Evolutionary conservation across 2,113 vertebrate genomes (phyloP).

Genomic region (Macquaria ambigua): DNA sequence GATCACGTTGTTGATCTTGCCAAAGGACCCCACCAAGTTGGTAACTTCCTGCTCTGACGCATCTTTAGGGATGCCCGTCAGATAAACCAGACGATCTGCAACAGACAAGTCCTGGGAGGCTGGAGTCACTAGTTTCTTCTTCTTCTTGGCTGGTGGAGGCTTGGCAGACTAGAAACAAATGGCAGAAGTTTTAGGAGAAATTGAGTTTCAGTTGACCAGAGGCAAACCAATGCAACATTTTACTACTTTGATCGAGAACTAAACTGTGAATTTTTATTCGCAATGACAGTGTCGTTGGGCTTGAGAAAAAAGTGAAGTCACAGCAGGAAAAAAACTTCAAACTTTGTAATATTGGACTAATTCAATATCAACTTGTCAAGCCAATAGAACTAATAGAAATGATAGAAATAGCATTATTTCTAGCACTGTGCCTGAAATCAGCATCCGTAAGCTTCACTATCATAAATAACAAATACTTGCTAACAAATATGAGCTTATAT

Average conservation of each 20-base stretch:
- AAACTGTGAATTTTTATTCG: neutral
- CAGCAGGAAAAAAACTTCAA: too few species aligned
- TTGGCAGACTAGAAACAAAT: slow-evolving; percentile 41
- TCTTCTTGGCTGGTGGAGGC: slow-evolving; percentile 69
- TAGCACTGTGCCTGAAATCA: neutral
- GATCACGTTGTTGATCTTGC: slow-evolving; percentile 76
- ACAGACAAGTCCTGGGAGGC: neutral
- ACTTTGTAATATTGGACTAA: neutral
- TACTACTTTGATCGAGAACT: neutral
- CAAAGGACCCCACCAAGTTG: slow-evolving; percentile 66
- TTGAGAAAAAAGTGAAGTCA: neutral
- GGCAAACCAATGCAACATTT: neutral
- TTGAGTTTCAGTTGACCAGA: neutral
- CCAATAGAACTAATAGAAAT: neutral
- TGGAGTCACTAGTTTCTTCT: slow-evolving; percentile 55
- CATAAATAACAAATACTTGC: neutral
- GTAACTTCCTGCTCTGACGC: slow-evolving; percentile 75
- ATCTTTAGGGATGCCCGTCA: slow-evolving; percentile 71
- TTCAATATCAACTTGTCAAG: neutral
- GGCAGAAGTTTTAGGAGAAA: neutral
- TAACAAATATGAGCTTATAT: neutral
- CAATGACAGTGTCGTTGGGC: neutral
- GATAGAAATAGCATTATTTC: neutral
- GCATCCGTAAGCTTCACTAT: neutral
- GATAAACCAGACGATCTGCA: slow-evolving; percentile 61